Evolutionary conservation across 2,113 vertebrate genomes (phyloP).

Genomic region (Mirounga angustirostris): DNA sequence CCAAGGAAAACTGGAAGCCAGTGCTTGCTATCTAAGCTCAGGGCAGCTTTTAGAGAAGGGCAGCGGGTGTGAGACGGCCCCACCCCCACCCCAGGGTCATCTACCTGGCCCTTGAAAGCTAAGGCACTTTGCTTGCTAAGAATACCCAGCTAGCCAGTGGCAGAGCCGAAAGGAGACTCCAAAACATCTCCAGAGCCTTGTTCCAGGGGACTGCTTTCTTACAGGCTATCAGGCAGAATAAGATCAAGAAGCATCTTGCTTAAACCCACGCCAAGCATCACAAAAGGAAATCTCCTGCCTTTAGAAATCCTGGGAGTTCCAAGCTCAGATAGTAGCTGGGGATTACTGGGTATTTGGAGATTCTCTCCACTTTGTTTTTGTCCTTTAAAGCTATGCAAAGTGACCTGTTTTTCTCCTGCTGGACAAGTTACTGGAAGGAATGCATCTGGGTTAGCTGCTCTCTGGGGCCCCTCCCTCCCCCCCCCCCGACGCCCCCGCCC

Average conservation of each 20-base stretch:
- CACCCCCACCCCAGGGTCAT: too few species aligned
- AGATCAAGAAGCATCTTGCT: neutral
- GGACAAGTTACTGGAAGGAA: constrained; percentile 17
- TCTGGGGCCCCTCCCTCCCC: neutral
- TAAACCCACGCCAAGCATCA: neutral
- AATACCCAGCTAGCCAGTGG: neutral
- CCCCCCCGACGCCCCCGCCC: too few species aligned
- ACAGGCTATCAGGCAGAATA: neutral
- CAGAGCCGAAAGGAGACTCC: constrained; percentile 8
- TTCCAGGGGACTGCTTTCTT: neutral
- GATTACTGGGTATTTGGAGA: neutral
- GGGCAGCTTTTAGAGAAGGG: neutral
- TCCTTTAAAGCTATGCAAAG: constrained; percentile 29
- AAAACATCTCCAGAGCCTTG: neutral
- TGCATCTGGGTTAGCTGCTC: neutral
- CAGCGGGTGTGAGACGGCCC: neutral
- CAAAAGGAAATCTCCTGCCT: neutral
- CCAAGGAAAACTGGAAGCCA: too few species aligned
- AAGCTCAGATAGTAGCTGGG: neutral
- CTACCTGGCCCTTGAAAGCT: neutral
- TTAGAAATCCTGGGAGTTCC: neutral
- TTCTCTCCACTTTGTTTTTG: constrained; percentile 16
- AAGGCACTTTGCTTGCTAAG: neutral
- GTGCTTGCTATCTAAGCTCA: too few species aligned
- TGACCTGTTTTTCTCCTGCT: neutral